These are phyloP conservation scores for Hypolimnas misippus DNA, from an alignment of 2,888 invertebrate species.

Conservation along the genomic window DNA sequence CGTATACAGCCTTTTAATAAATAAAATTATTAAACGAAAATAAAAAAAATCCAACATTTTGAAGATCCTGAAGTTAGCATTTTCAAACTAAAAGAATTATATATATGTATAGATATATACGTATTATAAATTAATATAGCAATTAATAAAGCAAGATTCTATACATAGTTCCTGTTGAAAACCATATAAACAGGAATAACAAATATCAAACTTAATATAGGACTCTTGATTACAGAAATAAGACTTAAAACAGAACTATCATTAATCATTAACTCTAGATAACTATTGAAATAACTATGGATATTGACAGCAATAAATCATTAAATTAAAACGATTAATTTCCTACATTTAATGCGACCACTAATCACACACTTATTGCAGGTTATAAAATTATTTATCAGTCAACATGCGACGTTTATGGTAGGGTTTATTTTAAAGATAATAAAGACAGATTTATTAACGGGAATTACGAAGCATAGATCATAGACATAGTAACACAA, in stretches of 20 bases:
- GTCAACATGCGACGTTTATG: neutral
- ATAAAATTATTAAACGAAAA: no score
- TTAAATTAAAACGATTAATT: neutral
- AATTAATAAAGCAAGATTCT: no score
- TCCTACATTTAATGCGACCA: neutral
- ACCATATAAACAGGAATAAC: no score
- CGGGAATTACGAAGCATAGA: neutral
- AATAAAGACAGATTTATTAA: constrained; percentile 3
- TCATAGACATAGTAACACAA: neutral
- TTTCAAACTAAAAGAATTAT: no score
- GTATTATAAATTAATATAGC: no score
- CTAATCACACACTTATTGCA: constrained; percentile 7
- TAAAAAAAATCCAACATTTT: no score
- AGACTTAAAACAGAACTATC: neutral
- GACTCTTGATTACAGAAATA: no score
- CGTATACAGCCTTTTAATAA: no score
- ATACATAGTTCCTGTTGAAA: no score
- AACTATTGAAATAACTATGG: neutral
- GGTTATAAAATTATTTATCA: constrained; percentile 10
- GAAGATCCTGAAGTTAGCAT: no score
- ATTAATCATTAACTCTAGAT: neutral
- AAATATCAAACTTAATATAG: no score
- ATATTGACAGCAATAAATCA: constrained; percentile 5
- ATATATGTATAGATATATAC: no score
- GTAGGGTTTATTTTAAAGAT: constrained; percentile 4